Base-by-base conservation (phyloP, 2,113 vertebrate species). In the Gambusia affinis region DNA sequence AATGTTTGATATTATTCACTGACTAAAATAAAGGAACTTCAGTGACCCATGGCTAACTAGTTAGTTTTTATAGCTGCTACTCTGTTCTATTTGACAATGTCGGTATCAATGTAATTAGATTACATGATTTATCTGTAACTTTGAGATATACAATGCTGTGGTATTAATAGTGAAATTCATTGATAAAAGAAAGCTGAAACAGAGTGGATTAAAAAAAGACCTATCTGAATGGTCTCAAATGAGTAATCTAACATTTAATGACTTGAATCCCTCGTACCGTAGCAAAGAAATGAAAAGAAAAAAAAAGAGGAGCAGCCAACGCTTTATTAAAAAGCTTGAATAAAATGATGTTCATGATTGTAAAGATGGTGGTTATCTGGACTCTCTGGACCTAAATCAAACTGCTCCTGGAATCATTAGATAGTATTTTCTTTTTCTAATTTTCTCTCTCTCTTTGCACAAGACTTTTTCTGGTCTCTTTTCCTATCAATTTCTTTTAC, bases 321-420 rank as follows among this genome's bases (percentile, higher is more conserved):
- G 71, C 72, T 92, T 92, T 90, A 91, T 93, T 92, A 90, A 93
- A 91, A 86, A 87, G 72, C 77, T 84, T 72, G 72, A 89, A 72
- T 88, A 93, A 47, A 47, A 92, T 90, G 80, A 88, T 84, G 83
- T 82, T 72, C 87, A 67, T 88, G 87, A 93, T 91, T 86, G 83
- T 87, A 78, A 73, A 78, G 84, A 85, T 83, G 83, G 75, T 70
- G 75, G 75, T 87, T 90, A 89, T 88, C 78, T 73, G 61, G 83
- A 70, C 82, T 86, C 86, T 81, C 78, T 87, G 89, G 81, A 80
- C 81, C 76, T 64, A 62, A 72, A 85, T 93, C 84, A 88, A 76
- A 87, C 69, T 87, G 76, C 80, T 82, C 73, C 73, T 78, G 69
- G 77, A 68, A 80, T 85, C 80, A 85, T 85, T 81, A 79, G 79